phyloP scores from a whole-genome alignment of 2,113 vertebrate genomes.

The Sakesphorus luctuosus region DNA sequence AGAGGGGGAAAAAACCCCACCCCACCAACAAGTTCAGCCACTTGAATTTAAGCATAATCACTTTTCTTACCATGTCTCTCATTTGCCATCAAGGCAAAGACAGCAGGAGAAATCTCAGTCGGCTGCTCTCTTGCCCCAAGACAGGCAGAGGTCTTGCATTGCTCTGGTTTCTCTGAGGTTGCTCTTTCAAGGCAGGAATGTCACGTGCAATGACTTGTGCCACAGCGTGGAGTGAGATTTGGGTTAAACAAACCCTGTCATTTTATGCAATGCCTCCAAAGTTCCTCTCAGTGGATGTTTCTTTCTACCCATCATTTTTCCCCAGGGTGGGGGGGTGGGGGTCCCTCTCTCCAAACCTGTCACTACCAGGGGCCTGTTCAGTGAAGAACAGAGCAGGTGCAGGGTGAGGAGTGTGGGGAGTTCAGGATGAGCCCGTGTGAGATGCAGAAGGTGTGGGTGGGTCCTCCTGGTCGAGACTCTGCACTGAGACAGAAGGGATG shows the following conservation, averaged over 20 bases:
- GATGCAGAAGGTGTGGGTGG: not conserved
- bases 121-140: not conserved
- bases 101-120: not conserved
- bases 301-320: not conserved
- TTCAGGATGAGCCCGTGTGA: not conserved
- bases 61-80: constrained; percentile 14
- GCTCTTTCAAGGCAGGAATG: not conserved
- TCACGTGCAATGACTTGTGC: not conserved
- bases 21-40: constrained; percentile 50
- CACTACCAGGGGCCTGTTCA: not conserved
- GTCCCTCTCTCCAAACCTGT: not conserved
- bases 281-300: not conserved
- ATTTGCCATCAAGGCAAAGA: constrained; percentile 31
- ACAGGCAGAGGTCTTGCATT: not conserved
- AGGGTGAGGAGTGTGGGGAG: not conserved
- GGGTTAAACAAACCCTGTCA: constrained; percentile 3
- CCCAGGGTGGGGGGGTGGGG: not conserved
- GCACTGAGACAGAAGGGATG: not conserved
- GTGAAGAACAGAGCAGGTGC: not conserved
- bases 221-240: not conserved
- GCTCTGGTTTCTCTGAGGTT: not conserved
- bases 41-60: constrained; percentile 49
- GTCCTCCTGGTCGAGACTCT: not conserved
- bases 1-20: not conserved
- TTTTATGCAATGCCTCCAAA: not conserved